These are phyloP conservation scores for Limnephilus lunatus DNA, from an alignment of 2,888 invertebrate species.

Conservation along the genomic window DNA sequence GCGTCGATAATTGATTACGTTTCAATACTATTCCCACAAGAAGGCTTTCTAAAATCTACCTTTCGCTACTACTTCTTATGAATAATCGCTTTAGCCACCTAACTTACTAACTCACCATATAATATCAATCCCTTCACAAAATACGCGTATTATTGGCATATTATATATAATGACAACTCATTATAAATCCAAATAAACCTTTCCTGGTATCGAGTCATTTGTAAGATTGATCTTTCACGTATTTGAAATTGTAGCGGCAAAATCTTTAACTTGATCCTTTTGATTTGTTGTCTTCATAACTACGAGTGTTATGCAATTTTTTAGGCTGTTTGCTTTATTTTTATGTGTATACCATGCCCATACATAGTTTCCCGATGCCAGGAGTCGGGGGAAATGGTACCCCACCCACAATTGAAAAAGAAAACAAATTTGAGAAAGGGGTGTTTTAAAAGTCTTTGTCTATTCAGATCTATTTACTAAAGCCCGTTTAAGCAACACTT, in stretches of 20 bases:
- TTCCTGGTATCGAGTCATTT: not conserved
- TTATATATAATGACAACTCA: not conserved
- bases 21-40: conserved; percentile 4
- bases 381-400: not conserved
- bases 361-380: no score
- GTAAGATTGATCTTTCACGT: not conserved
- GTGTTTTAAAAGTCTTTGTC: no score
- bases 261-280: not conserved
- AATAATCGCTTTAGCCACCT: not conserved
- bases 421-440: not conserved
- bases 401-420: not conserved
- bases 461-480: no score
- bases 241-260: not conserved
- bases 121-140: not conserved
- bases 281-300: not conserved
- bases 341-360: not conserved
- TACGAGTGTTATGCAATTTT: not conserved
- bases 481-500: not conserved
- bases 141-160: not conserved
- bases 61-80: conserved; percentile 12
- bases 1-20: conserved; percentile 29
- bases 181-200: not conserved
- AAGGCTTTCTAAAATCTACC: conserved; percentile 18
- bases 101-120: not conserved
- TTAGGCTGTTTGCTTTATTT: not conserved